These are phyloP conservation scores for Macaria notata DNA, from an alignment of 2,888 invertebrate species.

Conservation along the genomic window DNA sequence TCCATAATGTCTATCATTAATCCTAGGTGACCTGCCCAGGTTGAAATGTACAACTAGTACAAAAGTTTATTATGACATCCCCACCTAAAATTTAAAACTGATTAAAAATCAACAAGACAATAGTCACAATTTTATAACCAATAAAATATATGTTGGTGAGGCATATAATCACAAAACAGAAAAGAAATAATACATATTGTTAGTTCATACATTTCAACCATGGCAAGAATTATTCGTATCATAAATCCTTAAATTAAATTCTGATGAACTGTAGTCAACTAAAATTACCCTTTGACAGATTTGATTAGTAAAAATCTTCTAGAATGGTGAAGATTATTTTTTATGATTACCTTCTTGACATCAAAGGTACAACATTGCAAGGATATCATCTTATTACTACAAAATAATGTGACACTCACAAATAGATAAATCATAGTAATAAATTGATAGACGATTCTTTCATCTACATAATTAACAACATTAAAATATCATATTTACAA, in stretches of 20 bases:
- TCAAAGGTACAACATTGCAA: slow-evolving; percentile 27
- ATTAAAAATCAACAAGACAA: too few relatives aligned
- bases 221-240: slow-evolving; percentile 44
- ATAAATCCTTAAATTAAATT: slow-evolving; percentile 27
- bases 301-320: slow-evolving; percentile 33
- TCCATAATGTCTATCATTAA: slow-evolving; percentile 77
- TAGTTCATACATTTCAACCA: slow-evolving; percentile 40
- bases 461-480: slow-evolving; percentile 40
- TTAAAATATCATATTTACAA: slow-evolving; percentile 58
- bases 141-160: too few relatives aligned
- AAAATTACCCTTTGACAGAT: slow-evolving; percentile 69
- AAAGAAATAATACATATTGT: slow-evolving; percentile 12
- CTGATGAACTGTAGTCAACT: slow-evolving; percentile 58
- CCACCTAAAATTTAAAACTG: too few relatives aligned
- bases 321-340: slow-evolving; percentile 24
- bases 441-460: slow-evolving; percentile 33
- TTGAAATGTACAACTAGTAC: slow-evolving; percentile 38
- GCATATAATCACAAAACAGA: too few relatives aligned
- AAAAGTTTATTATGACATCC: too few relatives aligned
- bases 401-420: slow-evolving; percentile 51
- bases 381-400: slow-evolving; percentile 28
- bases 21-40: slow-evolving; percentile 66
- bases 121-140: too few relatives aligned
- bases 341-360: slow-evolving; percentile 30
- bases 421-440: slow-evolving; percentile 27